Base-by-base conservation (phyloP, 1,140 invertebrate genomes). In the Neotoxoptera formosana region DNA sequence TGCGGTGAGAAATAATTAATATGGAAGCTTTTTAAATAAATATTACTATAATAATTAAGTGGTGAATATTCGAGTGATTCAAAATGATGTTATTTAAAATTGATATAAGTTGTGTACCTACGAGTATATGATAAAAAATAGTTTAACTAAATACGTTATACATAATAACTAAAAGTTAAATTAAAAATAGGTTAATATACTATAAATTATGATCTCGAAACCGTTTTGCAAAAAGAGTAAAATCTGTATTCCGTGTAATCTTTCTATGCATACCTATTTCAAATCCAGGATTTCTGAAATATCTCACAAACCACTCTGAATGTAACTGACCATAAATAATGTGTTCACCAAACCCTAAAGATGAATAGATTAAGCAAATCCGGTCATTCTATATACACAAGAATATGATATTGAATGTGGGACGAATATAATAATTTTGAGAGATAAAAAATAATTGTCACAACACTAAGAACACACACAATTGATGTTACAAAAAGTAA, bases 291-390 rank as follows among this genome's bases (percentile, higher is more conserved):
- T 56, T 89, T 89, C n/a, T 89, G 8, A 67, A 60, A 56, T 67
- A 67, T 36, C 8, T 23, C 41, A 34, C n/a, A 36, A 56, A 6
- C 34, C 25, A 93, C 76, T 86, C 1, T 20, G 20, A 84, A 83
- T 30, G 23, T 92, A 92, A 83, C 91, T 53, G 47, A 53, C n/a
- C 91, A 41, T 84, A 83, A 92, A 92, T 84, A 92, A 92, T 51
- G 47, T 48, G 48, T 86, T 84, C 20, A 30, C 67, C 48, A 53
- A 92, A 92, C 76, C 76, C 21, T 9, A 56, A 93, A 93, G 48
- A 56, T 84, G 48, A 93, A 93, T 92, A 92, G 7, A 92, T 86
- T 93, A 84, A 84, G 21, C 34, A 83, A 83, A 36, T 41, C 76
- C 23, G 4, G 34, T 92, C 36, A 53, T 91, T 91, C 2, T 0